Evolutionary conservation across 2,888 invertebrate genomes (phyloP).

Genomic region (Pimpla rufipes): DNA sequence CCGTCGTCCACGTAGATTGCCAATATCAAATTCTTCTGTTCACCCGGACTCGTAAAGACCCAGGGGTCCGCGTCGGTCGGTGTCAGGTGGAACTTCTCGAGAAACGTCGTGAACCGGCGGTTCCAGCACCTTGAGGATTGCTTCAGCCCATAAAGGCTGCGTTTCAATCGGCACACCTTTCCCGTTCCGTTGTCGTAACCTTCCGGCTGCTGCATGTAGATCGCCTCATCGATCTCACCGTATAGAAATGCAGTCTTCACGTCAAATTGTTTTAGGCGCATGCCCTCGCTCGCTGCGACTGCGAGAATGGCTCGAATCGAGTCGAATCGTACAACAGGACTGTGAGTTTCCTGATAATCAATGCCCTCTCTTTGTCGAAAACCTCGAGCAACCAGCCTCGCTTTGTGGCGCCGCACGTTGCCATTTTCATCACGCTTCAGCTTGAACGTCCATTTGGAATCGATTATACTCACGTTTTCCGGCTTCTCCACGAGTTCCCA

Average conservation of each 20-base stretch:
- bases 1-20: slow-evolving; percentile 67
- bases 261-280: slow-evolving; percentile 54
- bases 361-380: no score
- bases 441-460: slow-evolving; percentile 59
- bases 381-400: slow-evolving; percentile 45
- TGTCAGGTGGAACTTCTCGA: slow-evolving; percentile 71
- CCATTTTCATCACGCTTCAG: slow-evolving; percentile 53
- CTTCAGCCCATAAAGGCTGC: slow-evolving; percentile 80
- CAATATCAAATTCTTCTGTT: slow-evolving; percentile 56
- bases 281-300: slow-evolving; percentile 65
- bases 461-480: slow-evolving; percentile 24
- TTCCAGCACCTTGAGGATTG: slow-evolving; percentile 80
- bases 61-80: slow-evolving; percentile 66
- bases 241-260: slow-evolving; percentile 61
- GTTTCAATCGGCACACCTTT: slow-evolving; percentile 78
- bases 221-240: slow-evolving; percentile 55
- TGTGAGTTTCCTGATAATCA: no score
- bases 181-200: slow-evolving; percentile 70
- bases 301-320: slow-evolving; percentile 64
- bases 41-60: slow-evolving; percentile 67
- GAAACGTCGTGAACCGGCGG: no score
- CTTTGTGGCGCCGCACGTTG: slow-evolving; percentile 46
- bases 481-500: slow-evolving; percentile 53
- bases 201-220: slow-evolving; percentile 67
- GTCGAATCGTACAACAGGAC: no score